Conservation (phyloP, 2,797 vertebrate species). For the Poeciliopsis infans region DNA sequence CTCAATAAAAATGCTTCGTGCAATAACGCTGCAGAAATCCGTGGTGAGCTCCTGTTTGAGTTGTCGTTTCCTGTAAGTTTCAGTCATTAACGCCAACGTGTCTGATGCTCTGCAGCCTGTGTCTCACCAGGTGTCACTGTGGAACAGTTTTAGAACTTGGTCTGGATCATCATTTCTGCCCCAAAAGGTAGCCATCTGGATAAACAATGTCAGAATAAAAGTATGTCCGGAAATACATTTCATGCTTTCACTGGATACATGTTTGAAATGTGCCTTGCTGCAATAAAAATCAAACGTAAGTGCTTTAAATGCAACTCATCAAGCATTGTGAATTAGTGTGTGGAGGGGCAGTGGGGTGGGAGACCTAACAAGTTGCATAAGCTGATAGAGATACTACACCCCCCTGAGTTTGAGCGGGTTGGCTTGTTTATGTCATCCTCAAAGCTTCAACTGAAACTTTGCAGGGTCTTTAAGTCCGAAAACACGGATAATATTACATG, state of each 20-base stretch:
- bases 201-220: background rate
- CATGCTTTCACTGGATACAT: background rate
- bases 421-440: conserved; percentile 1
- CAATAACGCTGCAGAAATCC: background rate
- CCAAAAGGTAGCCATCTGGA: conserved; percentile 12
- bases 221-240: background rate
- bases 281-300: background rate
- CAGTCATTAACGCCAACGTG: conserved; percentile 1
- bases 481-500: background rate
- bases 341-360: background rate
- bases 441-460: background rate
- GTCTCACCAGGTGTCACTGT: conserved; percentile 61
- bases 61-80: background rate
- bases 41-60: background rate
- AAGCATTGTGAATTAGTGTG: background rate
- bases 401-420: conserved; percentile 1
- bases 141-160: conserved; percentile 24
- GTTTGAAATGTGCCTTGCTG: background rate
- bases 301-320: background rate
- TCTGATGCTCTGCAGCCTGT: conserved; percentile 17
- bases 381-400: conserved; percentile 5
- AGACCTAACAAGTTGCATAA: conserved; percentile 6
- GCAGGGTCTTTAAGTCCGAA: background rate
- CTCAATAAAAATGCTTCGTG: background rate
- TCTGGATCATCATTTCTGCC: background rate